A percentile compares a stretch with the other conserved stretches of the same genome.
Evolutionary conservation across 2,113 vertebrate genomes (phyloP).

Genomic region (Rhynchopsitta pachyrhyncha): DNA sequence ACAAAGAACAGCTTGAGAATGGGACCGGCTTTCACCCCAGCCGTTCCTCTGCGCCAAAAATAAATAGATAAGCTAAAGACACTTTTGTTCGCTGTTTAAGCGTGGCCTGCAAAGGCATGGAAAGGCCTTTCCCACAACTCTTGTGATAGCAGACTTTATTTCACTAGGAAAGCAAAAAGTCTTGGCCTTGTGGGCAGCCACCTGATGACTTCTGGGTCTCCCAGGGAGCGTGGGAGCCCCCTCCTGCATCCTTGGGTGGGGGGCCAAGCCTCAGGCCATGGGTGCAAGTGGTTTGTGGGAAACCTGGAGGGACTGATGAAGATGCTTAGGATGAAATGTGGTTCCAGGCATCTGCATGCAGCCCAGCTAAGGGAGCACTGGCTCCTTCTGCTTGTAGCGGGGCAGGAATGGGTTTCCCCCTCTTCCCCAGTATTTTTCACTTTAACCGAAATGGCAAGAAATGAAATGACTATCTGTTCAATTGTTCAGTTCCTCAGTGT

Average conservation of each 20-base stretch:
- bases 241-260: background rate
- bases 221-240: accelerated
- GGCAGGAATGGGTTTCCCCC: background rate
- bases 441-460: background rate
- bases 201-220: background rate
- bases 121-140: background rate
- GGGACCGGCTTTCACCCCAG: background rate
- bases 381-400: background rate
- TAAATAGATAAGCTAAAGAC: constrained; percentile 1
- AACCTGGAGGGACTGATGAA: background rate
- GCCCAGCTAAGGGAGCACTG: background rate
- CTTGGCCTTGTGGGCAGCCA: background rate
- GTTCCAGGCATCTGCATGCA: background rate
- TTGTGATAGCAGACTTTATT: background rate
- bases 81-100: background rate
- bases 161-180: background rate
- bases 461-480: background rate
- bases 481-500: background rate
- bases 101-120: background rate
- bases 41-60: background rate
- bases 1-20: constrained; percentile 44
- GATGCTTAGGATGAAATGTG: background rate
- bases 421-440: background rate
- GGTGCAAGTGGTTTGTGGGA: background rate
- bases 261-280: background rate